These are phyloP conservation scores for Xiphorhynchus elegans DNA, from an alignment of 2,113 vertebrate genomes.

Conservation along the genomic window DNA sequence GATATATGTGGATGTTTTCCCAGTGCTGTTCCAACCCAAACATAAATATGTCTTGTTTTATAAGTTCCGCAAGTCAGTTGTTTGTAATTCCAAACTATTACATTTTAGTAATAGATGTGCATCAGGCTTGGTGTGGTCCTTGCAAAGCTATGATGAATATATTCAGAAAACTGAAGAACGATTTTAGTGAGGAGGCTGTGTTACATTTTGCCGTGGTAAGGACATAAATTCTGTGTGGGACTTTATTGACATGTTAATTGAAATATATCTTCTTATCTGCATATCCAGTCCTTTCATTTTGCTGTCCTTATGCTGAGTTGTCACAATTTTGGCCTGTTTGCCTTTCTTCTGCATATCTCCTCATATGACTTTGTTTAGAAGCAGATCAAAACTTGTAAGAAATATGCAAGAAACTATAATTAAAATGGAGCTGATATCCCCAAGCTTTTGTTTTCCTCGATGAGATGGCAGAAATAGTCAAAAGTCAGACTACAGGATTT, in stretches of 20 bases:
- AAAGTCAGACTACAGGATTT: background rate
- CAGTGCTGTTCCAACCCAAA: background rate
- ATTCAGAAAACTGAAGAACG: slow-evolving; percentile 72
- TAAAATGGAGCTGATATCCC: background rate
- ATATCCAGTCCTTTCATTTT: background rate
- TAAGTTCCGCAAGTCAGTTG: background rate
- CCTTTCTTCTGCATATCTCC: background rate
- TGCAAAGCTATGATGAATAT: slow-evolving; percentile 76
- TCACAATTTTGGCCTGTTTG: background rate
- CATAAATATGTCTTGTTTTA: background rate
- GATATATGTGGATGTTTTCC: background rate
- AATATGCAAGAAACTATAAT: background rate
- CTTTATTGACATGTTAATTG: background rate
- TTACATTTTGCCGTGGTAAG: slow-evolving; percentile 78
- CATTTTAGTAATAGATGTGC: slow-evolving; percentile 74
- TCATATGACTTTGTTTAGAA: background rate
- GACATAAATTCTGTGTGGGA: background rate
- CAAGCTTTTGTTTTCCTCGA: background rate
- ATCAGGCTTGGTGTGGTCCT: slow-evolving; percentile 80
- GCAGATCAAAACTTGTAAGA: background rate
- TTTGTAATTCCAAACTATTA: background rate
- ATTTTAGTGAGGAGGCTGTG: slow-evolving; percentile 70
- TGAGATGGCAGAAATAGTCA: background rate
- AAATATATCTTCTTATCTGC: background rate
- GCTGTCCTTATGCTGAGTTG: background rate